Evolutionary conservation across 2,888 invertebrate species (phyloP).

Genomic region (Cheilosia pagana): DNA sequence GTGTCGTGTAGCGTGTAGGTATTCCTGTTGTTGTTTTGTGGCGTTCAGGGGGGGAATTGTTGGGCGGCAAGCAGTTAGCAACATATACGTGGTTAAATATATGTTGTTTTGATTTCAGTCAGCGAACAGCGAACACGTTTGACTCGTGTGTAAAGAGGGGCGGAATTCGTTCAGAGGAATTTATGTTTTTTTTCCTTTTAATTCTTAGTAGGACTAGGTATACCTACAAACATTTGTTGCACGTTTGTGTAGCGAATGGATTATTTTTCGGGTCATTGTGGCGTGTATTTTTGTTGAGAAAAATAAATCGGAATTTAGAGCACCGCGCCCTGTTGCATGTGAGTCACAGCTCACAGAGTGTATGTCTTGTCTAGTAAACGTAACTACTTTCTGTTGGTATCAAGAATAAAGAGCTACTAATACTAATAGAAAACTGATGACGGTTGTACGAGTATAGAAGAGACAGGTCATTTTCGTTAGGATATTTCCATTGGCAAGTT

Average conservation of each 20-base stretch:
- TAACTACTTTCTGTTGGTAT: too few relatives aligned
- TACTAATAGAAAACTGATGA: too few relatives aligned
- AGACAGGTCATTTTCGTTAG: too few relatives aligned
- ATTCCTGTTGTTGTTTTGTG: neutral
- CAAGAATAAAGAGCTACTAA: too few relatives aligned
- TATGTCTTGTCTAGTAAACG: neutral
- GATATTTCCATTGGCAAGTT: too few relatives aligned
- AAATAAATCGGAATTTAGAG: conserved; percentile 28
- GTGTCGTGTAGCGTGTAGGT: conserved; percentile 13
- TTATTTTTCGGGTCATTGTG: conserved; percentile 3
- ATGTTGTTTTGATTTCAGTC: conserved; percentile 37
- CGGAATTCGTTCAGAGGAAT: conserved; percentile 37
- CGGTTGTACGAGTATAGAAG: too few relatives aligned
- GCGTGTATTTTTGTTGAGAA: conserved; percentile 3
- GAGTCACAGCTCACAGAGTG: conserved; percentile 37
- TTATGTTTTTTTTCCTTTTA: conserved; percentile 10
- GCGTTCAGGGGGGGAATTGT: neutral
- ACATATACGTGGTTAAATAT: conserved; percentile 13
- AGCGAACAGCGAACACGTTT: conserved; percentile 49
- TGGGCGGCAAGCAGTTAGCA: conserved; percentile 17
- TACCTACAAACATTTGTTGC: conserved; percentile 13
- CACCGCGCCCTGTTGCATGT: conserved; percentile 58
- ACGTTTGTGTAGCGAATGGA: conserved; percentile 2
- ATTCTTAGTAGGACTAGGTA: neutral
- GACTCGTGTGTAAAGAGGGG: conserved; percentile 41